phyloP scores from a whole-genome alignment of 2,797 vertebrate species.

The Sorex maritimensis region DNA sequence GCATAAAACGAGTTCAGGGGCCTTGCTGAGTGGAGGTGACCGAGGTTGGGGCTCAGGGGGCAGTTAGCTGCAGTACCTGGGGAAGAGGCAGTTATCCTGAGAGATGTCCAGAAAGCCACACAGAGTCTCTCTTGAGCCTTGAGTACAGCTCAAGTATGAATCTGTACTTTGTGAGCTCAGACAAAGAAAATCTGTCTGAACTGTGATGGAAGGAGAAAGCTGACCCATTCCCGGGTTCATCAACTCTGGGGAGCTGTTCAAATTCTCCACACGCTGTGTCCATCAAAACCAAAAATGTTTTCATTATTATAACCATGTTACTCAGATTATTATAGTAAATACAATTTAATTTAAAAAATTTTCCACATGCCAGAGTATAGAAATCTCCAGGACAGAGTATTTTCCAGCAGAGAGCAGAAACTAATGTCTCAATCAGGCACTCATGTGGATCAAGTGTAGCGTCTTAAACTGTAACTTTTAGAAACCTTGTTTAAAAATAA shows the following conservation, averaged over 20 bases:
- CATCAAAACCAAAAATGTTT: no score
- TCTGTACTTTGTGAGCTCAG: not conserved
- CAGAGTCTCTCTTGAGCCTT: not conserved
- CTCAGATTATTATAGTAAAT: no score
- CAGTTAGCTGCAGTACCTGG: not conserved
- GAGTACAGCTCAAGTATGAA: not conserved
- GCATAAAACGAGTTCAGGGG: not conserved
- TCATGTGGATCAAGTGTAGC: not conserved
- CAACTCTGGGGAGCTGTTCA: not conserved
- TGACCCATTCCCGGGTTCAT: not conserved
- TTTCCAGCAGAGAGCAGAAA: not conserved
- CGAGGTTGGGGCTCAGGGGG: not conserved
- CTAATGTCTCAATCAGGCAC: not conserved
- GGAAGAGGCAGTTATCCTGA: not conserved
- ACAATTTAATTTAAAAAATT: no score
- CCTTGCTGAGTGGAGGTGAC: not conserved
- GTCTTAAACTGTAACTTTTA: no score
- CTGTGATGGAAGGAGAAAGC: not conserved
- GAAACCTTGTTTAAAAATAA: no score
- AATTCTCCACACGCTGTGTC: not conserved
- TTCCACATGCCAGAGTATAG: not conserved
- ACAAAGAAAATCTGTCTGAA: constrained; percentile 27
- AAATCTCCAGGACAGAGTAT: constrained; percentile 17
- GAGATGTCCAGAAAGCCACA: constrained; percentile 17
- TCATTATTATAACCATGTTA: no score